A percentile compares a stretch with the other conserved stretches of the same genome.
Conservation (phyloP, 2,113 vertebrate species). For the Takifugu flavidus region DNA sequence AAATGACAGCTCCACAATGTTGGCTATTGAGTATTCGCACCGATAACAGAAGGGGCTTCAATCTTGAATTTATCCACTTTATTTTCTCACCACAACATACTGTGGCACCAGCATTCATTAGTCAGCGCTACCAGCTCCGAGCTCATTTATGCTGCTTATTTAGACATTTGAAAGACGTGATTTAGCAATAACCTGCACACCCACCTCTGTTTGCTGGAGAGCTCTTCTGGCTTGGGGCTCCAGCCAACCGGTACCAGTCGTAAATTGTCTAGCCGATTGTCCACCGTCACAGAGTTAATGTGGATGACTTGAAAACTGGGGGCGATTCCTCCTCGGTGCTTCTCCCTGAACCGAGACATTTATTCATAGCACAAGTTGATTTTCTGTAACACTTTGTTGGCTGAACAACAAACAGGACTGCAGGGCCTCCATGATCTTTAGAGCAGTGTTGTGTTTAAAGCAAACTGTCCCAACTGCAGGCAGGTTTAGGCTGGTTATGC, state of each 20-base stretch:
- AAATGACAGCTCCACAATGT: not conserved
- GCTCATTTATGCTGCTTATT: too few species aligned
- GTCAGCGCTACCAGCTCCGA: too few species aligned
- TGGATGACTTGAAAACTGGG: slow-evolving; percentile 96
- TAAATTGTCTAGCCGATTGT: slow-evolving; percentile 95
- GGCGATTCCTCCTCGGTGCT: slow-evolving; percentile 93
- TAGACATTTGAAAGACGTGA: too few species aligned
- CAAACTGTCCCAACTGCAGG: too few species aligned
- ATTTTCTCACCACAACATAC: too few species aligned
- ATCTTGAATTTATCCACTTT: too few species aligned
- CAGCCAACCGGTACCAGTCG: slow-evolving; percentile 90
- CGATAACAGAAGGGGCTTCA: too few species aligned
- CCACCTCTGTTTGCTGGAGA: slow-evolving; percentile 93
- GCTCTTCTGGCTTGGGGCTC: slow-evolving; percentile 91
- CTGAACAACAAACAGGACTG: too few species aligned
- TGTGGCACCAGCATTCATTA: too few species aligned
- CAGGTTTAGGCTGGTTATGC: not conserved
- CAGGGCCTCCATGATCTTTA: not conserved
- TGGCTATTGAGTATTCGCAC: too few species aligned
- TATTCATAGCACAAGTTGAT: not conserved
- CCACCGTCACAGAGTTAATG: slow-evolving; percentile 93
- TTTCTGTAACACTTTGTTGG: not conserved
- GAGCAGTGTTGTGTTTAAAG: too few species aligned
- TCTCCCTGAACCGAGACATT: slow-evolving; percentile 80
- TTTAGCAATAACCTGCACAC: too few species aligned